Conservation (phyloP, 2,797 vertebrate genomes). For the Sebastes oblongus region DNA sequence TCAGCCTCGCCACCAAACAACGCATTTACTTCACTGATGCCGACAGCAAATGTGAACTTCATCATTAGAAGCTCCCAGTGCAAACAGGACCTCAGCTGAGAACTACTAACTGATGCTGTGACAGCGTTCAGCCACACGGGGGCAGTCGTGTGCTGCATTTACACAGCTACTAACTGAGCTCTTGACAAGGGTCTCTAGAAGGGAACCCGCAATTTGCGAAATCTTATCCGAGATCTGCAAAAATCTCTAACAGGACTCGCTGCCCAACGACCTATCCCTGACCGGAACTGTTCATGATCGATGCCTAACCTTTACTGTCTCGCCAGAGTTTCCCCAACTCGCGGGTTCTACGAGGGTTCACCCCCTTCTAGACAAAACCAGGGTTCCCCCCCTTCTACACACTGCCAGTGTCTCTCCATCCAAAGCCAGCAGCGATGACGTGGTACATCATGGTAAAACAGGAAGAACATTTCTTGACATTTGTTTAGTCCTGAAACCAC, state of each 20-base stretch:
- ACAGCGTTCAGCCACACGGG: constrained; percentile 20
- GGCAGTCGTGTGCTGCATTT: not conserved
- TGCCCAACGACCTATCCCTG: too few species aligned
- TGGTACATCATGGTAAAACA: not conserved
- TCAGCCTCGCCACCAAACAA: not conserved
- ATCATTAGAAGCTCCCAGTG: not conserved
- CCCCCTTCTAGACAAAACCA: too few species aligned
- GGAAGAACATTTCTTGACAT: not conserved
- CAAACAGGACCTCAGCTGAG: not conserved
- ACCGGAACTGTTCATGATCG: too few species aligned
- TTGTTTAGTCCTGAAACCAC: not conserved
- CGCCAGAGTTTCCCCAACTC: too few species aligned
- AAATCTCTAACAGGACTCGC: too few species aligned
- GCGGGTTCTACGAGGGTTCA: too few species aligned
- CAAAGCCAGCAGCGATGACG: not conserved
- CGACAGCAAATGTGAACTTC: not conserved
- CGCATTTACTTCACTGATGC: not conserved
- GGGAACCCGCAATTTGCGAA: too few species aligned
- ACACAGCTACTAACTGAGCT: not conserved
- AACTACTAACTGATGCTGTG: not conserved
- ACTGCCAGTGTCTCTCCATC: not conserved
- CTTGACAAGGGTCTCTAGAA: not conserved
- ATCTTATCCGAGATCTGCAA: too few species aligned
- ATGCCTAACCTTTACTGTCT: too few species aligned
- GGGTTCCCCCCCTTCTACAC: too few species aligned